Evolutionary conservation across 1,140 invertebrate species (phyloP), one percentile per base, ranked within the genome.

Genomic region (Scaptodrosophila lebanonensis): DNA sequence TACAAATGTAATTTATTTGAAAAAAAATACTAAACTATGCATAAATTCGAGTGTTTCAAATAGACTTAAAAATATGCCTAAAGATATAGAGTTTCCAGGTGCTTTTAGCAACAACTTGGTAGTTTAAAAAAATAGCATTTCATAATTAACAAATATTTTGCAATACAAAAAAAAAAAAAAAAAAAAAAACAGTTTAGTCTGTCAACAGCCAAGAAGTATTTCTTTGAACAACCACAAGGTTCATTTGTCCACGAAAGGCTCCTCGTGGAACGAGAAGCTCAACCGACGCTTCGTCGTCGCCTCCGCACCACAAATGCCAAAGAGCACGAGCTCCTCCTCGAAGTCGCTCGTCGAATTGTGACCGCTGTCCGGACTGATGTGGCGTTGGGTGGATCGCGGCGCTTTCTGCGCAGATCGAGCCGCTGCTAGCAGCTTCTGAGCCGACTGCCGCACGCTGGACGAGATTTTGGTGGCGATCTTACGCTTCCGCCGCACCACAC

Each of bases 211-310:
- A 44, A 57, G 42, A 43, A 25, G 9, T 38, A 30, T 12, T 38
- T 54, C n/a, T 18, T 33, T 4, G 13, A 42, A 53, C 18, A 18
- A 16, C 13, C 59, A 59, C n/a, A 13, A 12, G 12, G 13, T 13
- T 60, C 36, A 67, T 32, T 61, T 57, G 2, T 77, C 59, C 45
- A 58, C 65, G 11, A 73, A 68, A 12, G 42, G 35, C 9, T 79
- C 73, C 43, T 82, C 75, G 9, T 60, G 47, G 8, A 73, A 73
- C 32, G 83, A 85, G 65, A 85, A 85, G 29, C 75, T 82, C 3
- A 85, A 52, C 0, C 83, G 67, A 5, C 83, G 60, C 51, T 85
- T 85, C 33, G 83, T 85, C 9, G 18, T 36, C 8, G 56, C 73
- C 33, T 76, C 72, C 20, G 45, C 6, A 1, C 9, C 43, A 0